Conservation (phyloP, 1,140 invertebrate genomes). For the Drosophila ogumai region DNA sequence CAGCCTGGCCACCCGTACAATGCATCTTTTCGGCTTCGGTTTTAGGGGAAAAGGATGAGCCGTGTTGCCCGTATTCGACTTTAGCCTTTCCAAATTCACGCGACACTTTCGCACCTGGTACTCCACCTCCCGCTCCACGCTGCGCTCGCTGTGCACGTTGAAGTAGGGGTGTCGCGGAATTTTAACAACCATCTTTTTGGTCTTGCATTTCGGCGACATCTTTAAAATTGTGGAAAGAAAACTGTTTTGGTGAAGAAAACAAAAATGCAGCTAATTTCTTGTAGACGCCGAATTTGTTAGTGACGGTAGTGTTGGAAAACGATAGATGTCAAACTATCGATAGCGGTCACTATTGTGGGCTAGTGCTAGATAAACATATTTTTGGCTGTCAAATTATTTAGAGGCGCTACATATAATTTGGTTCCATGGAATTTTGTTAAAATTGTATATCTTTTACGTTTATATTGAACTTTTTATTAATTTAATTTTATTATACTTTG, state of each 20-base stretch:
- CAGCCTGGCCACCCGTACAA: slow-evolving; percentile 64
- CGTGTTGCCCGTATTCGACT: slow-evolving; percentile 3
- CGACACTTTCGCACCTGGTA: slow-evolving; percentile 63
- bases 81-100: slow-evolving; percentile 62
- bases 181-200: slow-evolving; percentile 61
- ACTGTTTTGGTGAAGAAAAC: neutral
- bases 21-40: slow-evolving; percentile 55
- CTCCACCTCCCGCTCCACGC: slow-evolving; percentile 3
- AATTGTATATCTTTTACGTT: no score
- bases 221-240: neutral
- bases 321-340: neutral
- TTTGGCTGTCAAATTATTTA: neutral
- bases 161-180: slow-evolving; percentile 64
- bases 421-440: no score
- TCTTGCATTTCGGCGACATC: slow-evolving; percentile 53
- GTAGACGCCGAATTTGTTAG: slow-evolving; percentile 17
- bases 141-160: slow-evolving; percentile 20
- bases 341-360: neutral
- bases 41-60: slow-evolving; percentile 33
- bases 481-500: no score
- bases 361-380: neutral
- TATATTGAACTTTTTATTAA: no score
- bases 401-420: no score
- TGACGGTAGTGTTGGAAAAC: slow-evolving; percentile 9
- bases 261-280: slow-evolving; percentile 1